Conservation (phyloP, 2,113 vertebrate genomes). For the Notechis scutatus region DNA sequence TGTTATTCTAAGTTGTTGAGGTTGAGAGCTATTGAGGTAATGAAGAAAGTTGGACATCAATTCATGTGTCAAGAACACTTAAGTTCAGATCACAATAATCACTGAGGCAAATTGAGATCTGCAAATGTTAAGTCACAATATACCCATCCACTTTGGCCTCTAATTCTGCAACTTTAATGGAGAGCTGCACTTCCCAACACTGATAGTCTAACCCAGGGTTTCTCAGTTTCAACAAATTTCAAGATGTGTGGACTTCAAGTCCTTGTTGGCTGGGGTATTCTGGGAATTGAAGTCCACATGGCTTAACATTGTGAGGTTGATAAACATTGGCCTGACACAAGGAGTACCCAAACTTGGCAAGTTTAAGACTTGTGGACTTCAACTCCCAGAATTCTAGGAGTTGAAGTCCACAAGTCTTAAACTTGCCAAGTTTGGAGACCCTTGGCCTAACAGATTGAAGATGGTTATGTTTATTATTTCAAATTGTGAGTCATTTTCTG, state of each 20-base stretch:
- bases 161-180: not conserved
- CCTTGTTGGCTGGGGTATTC: not conserved
- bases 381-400: no score
- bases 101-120: not conserved
- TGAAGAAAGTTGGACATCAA: slow-evolving; percentile 29
- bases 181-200: not conserved
- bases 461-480: not conserved
- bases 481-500: not conserved
- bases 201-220: not conserved
- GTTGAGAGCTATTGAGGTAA: not conserved
- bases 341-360: no score
- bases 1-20: not conserved
- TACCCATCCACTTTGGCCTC: not conserved
- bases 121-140: not conserved
- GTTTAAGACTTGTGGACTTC: no score
- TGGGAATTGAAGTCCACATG: not conserved
- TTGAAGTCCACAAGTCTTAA: no score
- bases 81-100: not conserved
- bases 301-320: not conserved
- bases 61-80: slow-evolving; percentile 17
- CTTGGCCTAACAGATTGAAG: not conserved
- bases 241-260: not conserved
- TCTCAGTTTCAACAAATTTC: not conserved
- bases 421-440: no score
- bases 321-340: not conserved